Conservation (phyloP, 2,888 invertebrate species). For the Lymantria monacha region DNA sequence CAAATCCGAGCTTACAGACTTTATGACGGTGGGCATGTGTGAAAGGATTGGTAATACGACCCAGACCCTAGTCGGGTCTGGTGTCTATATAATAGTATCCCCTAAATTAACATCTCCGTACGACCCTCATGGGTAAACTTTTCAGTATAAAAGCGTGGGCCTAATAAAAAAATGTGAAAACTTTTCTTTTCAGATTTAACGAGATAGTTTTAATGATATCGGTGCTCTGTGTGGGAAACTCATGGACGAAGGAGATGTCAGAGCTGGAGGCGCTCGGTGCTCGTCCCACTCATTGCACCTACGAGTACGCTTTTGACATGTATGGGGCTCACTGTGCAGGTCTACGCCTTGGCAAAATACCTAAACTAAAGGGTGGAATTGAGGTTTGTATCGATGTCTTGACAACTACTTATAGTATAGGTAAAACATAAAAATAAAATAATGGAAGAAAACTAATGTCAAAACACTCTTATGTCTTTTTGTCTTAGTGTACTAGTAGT, state of each 20-base stretch:
- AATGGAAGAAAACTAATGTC: too few species aligned
- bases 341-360: conserved; percentile 71
- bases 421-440: too few species aligned
- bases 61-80: too few species aligned
- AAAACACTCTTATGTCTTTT: too few species aligned
- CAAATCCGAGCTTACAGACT: too few species aligned
- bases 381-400: conserved; percentile 68
- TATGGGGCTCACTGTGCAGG: conserved; percentile 80
- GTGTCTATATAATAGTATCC: too few species aligned
- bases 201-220: conserved; percentile 34
- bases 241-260: conserved; percentile 51
- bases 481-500: too few species aligned
- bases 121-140: too few species aligned
- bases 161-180: neutral
- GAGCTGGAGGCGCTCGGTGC: conserved; percentile 62
- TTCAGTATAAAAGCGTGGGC: neutral
- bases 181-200: conserved; percentile 45
- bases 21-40: too few species aligned
- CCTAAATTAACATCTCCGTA: too few species aligned
- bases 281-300: conserved; percentile 69
- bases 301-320: conserved; percentile 76
- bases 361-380: conserved; percentile 73
- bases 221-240: conserved; percentile 33
- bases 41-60: too few species aligned
- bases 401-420: too few species aligned